Percentiles rank a stretch among this genome's conserved stretches.
Evolutionary conservation across 2,888 invertebrate genomes (phyloP).

Genomic region (Panorpa germanica): DNA sequence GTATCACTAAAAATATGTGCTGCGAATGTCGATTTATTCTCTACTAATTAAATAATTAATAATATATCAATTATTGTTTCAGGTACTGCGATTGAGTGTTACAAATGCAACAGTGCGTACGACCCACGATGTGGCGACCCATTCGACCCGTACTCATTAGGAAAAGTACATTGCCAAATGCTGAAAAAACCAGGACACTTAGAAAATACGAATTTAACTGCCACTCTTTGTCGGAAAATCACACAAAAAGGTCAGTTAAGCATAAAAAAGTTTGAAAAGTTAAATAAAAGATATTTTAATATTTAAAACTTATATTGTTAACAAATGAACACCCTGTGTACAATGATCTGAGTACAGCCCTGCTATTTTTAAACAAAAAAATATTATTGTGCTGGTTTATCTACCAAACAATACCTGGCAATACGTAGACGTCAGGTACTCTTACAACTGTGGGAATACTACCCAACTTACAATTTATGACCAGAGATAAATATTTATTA

Average conservation of each 20-base stretch:
- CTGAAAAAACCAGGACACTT: constrained; percentile 52
- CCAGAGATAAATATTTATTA: too few relatives aligned
- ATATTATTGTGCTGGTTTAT: background rate
- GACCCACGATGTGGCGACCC: constrained; percentile 80
- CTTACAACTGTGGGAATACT: too few relatives aligned
- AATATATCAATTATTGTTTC: constrained; percentile 16
- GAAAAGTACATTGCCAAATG: constrained; percentile 65
- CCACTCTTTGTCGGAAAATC: constrained; percentile 66
- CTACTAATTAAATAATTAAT: too few relatives aligned
- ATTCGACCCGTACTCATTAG: constrained; percentile 70
- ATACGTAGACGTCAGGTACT: too few relatives aligned
- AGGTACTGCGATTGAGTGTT: constrained; percentile 55
- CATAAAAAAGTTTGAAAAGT: constrained; percentile 5
- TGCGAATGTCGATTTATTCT: too few relatives aligned
- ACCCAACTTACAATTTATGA: too few relatives aligned
- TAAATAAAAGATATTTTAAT: background rate
- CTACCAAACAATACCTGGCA: too few relatives aligned
- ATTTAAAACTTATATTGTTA: background rate
- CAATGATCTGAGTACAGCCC: too few relatives aligned
- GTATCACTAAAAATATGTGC: too few relatives aligned
- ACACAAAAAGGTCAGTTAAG: constrained; percentile 51
- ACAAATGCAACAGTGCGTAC: constrained; percentile 79
- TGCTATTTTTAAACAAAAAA: background rate
- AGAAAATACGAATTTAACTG: constrained; percentile 23
- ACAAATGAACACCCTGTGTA: too few relatives aligned